Conservation (phyloP, 2,888 invertebrate genomes). For the Lissonota sp. region DNA sequence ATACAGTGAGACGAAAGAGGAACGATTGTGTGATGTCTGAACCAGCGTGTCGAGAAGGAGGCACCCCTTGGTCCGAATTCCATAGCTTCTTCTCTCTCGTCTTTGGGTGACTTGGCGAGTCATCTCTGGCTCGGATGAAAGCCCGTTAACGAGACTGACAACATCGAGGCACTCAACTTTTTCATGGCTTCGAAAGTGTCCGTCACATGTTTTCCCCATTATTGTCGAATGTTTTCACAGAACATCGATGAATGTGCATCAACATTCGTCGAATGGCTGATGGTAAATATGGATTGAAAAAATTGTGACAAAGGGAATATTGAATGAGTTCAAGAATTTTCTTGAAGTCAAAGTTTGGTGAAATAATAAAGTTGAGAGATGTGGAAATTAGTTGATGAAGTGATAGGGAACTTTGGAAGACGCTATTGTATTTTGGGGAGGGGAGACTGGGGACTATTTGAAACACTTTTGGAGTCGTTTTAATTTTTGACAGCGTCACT, state of each 20-base stretch:
- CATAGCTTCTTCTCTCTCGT: constrained; percentile 40
- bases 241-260: constrained; percentile 8
- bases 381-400: too few relatives aligned
- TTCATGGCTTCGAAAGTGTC: constrained; percentile 6
- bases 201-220: constrained; percentile 11
- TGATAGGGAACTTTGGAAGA: too few relatives aligned
- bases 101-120: constrained; percentile 51
- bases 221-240: constrained; percentile 8
- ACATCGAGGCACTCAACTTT: constrained; percentile 53
- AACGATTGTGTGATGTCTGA: constrained; percentile 46
- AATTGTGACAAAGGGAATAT: too few relatives aligned
- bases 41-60: constrained; percentile 69
- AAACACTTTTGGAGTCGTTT: too few relatives aligned
- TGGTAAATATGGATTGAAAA: too few relatives aligned
- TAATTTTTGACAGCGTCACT: too few relatives aligned
- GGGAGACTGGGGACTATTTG: too few relatives aligned
- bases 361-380: too few relatives aligned
- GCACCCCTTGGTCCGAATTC: constrained; percentile 59
- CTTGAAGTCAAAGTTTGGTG: too few relatives aligned
- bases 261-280: background rate
- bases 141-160: constrained; percentile 60
- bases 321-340: too few relatives aligned
- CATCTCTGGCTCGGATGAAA: constrained; percentile 46
- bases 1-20: constrained; percentile 28
- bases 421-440: too few relatives aligned